A percentile compares a stretch with the other conserved stretches of the same genome.
Evolutionary conservation across 2,113 vertebrate species (phyloP).

Genomic region (Acrocephalus arundinaceus): DNA sequence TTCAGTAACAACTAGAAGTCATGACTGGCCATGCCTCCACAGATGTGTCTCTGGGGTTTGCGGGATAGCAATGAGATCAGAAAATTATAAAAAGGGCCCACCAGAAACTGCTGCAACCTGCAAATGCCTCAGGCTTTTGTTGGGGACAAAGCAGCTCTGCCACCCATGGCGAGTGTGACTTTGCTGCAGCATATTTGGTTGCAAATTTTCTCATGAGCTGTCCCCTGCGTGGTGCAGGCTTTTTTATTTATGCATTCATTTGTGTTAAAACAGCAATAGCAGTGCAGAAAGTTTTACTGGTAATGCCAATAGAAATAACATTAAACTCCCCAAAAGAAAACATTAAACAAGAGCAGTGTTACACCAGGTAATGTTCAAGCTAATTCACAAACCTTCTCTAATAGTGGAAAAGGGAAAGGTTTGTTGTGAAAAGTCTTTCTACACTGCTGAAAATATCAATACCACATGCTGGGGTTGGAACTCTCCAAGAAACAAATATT

Average conservation of each 20-base stretch:
- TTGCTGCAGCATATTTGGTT: background rate
- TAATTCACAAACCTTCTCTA: conserved; percentile 15
- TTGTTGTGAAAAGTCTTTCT: conserved; percentile 53
- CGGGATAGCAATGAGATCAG: background rate
- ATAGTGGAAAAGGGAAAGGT: conserved; percentile 31
- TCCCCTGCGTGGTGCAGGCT: background rate
- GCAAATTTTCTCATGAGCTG: background rate
- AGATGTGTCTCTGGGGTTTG: background rate
- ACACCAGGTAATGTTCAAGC: background rate
- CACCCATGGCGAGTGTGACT: background rate
- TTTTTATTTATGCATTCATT: background rate
- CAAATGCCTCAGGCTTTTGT: background rate
- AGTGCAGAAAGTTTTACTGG: background rate
- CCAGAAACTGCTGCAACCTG: background rate
- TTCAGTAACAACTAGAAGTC: conserved; percentile 51
- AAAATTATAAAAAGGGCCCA: background rate
- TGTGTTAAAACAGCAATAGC: background rate
- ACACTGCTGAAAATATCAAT: conserved; percentile 66
- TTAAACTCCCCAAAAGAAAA: background rate
- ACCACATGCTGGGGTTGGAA: conserved; percentile 1
- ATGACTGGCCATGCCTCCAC: background rate
- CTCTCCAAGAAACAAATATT: conserved; percentile 69
- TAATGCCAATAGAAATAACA: background rate
- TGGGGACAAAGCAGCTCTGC: background rate
- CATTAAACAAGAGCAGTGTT: background rate